phyloP scores from a whole-genome alignment of 1,140 invertebrate species.

The Tetramorium simillimum region DNA sequence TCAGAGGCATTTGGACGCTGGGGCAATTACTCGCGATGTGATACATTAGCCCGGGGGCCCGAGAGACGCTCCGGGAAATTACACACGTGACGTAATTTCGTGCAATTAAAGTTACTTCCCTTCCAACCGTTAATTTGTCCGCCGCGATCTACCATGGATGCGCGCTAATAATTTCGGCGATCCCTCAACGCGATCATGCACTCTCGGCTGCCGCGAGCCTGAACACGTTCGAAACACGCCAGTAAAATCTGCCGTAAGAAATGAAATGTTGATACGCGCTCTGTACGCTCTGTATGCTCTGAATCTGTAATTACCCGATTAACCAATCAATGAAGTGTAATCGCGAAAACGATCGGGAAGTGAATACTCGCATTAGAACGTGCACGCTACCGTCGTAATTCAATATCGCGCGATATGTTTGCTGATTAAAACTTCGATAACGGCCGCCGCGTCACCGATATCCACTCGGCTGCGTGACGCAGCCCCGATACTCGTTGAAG shows the following conservation, averaged over 20 bases:
- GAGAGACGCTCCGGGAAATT: constrained; percentile 18
- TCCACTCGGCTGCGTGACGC: background rate
- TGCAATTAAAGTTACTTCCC: constrained; percentile 15
- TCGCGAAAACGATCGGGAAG: background rate
- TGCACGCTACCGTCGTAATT: constrained; percentile 16
- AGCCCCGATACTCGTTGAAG: constrained; percentile 1
- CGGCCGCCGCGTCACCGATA: constrained; percentile 30
- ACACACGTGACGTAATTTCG: constrained; percentile 24
- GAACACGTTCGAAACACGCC: background rate
- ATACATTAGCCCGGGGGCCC: constrained; percentile 19
- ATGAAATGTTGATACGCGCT: background rate
- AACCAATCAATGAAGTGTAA: background rate
- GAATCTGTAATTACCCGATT: background rate
- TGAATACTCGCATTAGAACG: constrained; percentile 2
- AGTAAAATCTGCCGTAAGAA: background rate
- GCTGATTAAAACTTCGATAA: constrained; percentile 59
- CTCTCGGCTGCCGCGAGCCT: too few species aligned
- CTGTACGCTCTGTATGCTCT: too few species aligned
- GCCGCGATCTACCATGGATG: background rate
- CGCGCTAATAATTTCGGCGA: constrained; percentile 13
- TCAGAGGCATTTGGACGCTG: constrained; percentile 22
- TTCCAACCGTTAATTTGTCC: background rate
- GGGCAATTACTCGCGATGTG: constrained; percentile 26
- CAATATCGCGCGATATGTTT: constrained; percentile 20
- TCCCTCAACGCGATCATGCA: background rate